These are phyloP conservation scores for Theretra japonica DNA, from an alignment of 2,888 invertebrate species.

Conservation along the genomic window DNA sequence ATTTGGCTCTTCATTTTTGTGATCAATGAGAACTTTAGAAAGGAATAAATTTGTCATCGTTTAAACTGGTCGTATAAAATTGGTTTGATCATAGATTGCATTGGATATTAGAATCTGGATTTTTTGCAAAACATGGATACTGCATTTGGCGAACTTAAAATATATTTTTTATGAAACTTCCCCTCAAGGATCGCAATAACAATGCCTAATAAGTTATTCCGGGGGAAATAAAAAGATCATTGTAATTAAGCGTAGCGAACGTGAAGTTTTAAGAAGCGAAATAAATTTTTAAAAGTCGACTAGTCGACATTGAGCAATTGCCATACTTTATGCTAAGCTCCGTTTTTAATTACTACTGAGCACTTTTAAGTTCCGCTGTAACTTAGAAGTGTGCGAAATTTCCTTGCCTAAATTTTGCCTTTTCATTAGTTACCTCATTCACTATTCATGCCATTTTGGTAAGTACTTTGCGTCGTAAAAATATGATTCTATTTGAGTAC, in stretches of 20 bases:
- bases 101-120: no score
- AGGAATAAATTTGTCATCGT: no score
- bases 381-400: constrained; percentile 55
- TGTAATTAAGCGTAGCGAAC: constrained; percentile 49
- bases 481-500: not conserved
- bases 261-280: constrained; percentile 48
- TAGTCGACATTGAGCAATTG: constrained; percentile 74
- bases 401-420: constrained; percentile 48
- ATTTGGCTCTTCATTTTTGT: no score
- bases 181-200: not conserved
- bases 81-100: no score
- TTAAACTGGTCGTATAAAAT: no score
- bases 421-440: constrained; percentile 31
- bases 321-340: constrained; percentile 72
- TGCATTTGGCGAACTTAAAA: no score
- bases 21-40: no score
- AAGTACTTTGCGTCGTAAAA: not conserved
- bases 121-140: no score
- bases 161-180: no score
- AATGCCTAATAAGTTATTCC: not conserved
- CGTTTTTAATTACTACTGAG: constrained; percentile 77
- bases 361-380: constrained; percentile 60
- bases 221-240: constrained; percentile 38
- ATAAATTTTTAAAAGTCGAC: constrained; percentile 63
- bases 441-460: not conserved